Conservation (phyloP, 2,797 vertebrate genomes). For the Prunella strophiata region DNA sequence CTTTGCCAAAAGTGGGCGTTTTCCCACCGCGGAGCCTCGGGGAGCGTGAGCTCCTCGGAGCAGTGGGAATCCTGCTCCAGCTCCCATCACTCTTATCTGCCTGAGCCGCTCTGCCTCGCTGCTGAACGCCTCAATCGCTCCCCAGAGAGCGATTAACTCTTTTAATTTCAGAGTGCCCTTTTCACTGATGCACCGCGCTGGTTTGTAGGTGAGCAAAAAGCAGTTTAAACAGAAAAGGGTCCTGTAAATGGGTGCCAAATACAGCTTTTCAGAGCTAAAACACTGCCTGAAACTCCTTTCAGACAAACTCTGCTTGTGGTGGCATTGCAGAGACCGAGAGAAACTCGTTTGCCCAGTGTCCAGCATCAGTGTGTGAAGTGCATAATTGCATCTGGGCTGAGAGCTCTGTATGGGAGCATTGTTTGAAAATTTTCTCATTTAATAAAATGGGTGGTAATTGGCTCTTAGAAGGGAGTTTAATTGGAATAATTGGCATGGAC, state of each 20-base stretch:
- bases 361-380: background rate
- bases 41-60: background rate
- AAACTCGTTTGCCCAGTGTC: background rate
- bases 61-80: background rate
- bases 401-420: background rate
- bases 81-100: fast-evolving
- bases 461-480: slow-evolving; percentile 15
- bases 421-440: background rate
- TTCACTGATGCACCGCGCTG: fast-evolving
- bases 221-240: background rate
- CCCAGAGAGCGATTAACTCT: background rate
- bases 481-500: slow-evolving; percentile 22
- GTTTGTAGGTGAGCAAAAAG: background rate
- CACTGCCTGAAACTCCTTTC: background rate
- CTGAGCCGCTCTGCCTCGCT: fast-evolving
- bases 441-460: slow-evolving; percentile 7
- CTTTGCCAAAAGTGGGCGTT: background rate
- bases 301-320: background rate
- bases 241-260: background rate
- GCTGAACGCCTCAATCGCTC: background rate
- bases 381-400: background rate
- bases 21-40: background rate
- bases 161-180: background rate
- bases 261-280: background rate
- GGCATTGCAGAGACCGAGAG: background rate